phyloP scores from a whole-genome alignment of 2,113 vertebrate species.

The Panthera leo region DNA sequence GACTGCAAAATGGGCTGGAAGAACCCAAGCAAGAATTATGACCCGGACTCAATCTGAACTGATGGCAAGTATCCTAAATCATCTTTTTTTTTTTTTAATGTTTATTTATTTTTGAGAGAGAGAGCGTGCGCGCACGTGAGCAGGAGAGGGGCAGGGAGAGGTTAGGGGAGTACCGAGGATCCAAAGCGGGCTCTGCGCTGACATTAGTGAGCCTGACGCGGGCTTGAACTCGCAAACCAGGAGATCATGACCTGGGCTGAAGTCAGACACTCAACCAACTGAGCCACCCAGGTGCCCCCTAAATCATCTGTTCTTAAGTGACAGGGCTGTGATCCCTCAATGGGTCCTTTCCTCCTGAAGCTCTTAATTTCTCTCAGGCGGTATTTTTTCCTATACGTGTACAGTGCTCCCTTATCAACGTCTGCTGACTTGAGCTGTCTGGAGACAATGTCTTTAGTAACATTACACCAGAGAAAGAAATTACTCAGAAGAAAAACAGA shows the following conservation, averaged over 20 bases:
- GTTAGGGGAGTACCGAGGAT: too few species aligned
- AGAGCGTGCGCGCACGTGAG: accelerated
- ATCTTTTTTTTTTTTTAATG: too few species aligned
- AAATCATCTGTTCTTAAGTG: neutral
- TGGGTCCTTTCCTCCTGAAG: neutral
- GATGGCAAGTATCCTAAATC: neutral
- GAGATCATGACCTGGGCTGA: too few species aligned
- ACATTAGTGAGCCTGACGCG: too few species aligned
- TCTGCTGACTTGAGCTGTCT: neutral
- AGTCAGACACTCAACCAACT: too few species aligned
- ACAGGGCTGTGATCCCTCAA: neutral
- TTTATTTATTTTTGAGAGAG: too few species aligned
- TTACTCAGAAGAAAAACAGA: conserved; percentile 5
- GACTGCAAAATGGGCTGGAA: neutral
- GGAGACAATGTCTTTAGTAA: conserved; percentile 31
- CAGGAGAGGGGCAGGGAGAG: too few species aligned
- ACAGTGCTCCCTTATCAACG: neutral
- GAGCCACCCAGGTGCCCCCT: too few species aligned
- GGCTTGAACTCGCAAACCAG: too few species aligned
- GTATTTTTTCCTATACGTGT: neutral
- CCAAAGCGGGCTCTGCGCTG: too few species aligned
- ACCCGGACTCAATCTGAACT: neutral
- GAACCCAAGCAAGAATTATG: neutral
- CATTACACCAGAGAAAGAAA: neutral
- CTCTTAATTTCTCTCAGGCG: neutral